Percentiles rank a stretch among this genome's conserved stretches.
phyloP scores from a whole-genome alignment of 2,888 invertebrate species.

The Trisateles emortualis region DNA sequence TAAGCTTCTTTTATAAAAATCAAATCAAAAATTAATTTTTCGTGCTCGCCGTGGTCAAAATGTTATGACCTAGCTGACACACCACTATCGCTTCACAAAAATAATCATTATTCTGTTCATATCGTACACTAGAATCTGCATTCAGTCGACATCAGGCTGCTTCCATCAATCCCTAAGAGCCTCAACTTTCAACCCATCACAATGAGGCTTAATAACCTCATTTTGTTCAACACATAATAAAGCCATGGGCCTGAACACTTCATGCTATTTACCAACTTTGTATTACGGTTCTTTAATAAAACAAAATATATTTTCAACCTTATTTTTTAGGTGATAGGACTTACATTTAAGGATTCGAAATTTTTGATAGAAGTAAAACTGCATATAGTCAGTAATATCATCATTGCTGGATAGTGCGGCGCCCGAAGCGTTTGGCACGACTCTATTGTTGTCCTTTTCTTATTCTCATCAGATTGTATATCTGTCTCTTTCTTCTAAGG shows the following conservation, averaged over 20 bases:
- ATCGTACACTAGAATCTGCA: conserved; percentile 4
- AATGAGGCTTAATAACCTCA: conserved; percentile 70
- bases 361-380: conserved; percentile 42
- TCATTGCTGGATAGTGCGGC: conserved; percentile 69
- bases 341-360: conserved; percentile 36
- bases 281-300: conserved; percentile 31
- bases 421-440: conserved; percentile 70
- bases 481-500: conserved; percentile 50
- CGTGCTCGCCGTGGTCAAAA: too few relatives aligned
- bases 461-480: conserved; percentile 36
- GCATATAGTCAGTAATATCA: conserved; percentile 68
- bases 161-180: conserved; percentile 37
- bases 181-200: conserved; percentile 53
- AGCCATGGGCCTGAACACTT: conserved; percentile 65
- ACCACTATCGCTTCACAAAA: not conserved
- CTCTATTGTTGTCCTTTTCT: conserved; percentile 48
- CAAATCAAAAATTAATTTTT: too few relatives aligned
- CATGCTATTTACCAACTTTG: conserved; percentile 43
- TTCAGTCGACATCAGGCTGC: conserved; percentile 11
- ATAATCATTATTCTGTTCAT: not conserved
- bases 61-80: too few relatives aligned
- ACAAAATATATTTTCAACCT: conserved; percentile 37
- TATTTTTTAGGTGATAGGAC: conserved; percentile 52
- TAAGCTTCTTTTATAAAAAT: too few relatives aligned
- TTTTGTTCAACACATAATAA: conserved; percentile 78